These are phyloP conservation scores for Teleogryllus occipitalis DNA, from an alignment of 1,140 invertebrate genomes.

Conservation along the genomic window DNA sequence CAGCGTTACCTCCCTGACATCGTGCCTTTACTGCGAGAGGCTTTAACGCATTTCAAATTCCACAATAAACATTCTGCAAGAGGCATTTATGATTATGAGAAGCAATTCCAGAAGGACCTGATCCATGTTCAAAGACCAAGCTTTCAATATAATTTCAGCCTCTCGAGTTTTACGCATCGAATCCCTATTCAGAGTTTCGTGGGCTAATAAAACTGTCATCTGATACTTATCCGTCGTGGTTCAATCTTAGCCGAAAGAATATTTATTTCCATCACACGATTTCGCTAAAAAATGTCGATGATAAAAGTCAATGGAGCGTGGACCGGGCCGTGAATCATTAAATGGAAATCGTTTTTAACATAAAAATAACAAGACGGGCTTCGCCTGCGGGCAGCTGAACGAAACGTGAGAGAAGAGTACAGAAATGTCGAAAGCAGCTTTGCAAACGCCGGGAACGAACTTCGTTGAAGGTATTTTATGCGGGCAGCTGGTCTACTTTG, in stretches of 20 bases:
- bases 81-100: neutral
- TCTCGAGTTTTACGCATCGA: neutral
- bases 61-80: neutral
- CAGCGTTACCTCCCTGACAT: neutral
- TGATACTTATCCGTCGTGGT: neutral
- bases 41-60: neutral
- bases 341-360: slow-evolving; percentile 5
- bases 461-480: neutral
- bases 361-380: slow-evolving; percentile 4
- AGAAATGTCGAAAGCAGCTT: neutral
- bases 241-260: neutral
- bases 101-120: neutral
- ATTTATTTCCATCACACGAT: slow-evolving; percentile 1
- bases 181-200: neutral
- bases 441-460: neutral
- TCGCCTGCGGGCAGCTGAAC: neutral
- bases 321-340: neutral
- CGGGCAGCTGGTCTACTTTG: neutral
- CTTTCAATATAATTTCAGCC: too few species aligned
- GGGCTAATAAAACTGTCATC: neutral
- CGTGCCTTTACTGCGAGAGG: neutral
- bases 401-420: neutral
- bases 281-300: neutral
- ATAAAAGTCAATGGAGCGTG: neutral
- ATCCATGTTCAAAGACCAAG: too few species aligned